Conservation (phyloP, 2,888 invertebrate genomes). For the Euspilapteryx auroguttella region DNA sequence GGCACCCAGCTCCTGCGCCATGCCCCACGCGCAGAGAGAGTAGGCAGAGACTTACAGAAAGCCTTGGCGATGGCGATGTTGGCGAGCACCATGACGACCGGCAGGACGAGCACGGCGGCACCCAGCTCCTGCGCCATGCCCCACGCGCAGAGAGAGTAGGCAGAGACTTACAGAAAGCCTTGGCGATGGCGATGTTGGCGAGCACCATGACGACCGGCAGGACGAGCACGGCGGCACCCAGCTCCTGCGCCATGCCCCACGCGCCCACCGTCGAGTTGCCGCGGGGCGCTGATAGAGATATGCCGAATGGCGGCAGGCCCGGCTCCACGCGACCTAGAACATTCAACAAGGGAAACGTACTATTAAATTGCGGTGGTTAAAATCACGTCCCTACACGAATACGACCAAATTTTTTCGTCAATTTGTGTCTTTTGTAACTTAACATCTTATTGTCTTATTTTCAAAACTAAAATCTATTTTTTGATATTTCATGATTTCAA, state of each 20-base stretch:
- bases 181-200: conserved; percentile 93
- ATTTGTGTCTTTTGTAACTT: no score
- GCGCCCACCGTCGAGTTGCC: not conserved
- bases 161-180: conserved; percentile 79
- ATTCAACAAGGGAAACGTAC: no score
- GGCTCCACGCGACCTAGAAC: conserved; percentile 61
- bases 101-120: conserved; percentile 76
- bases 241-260: conserved; percentile 65
- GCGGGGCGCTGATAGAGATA: conserved; percentile 41
- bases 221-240: conserved; percentile 78
- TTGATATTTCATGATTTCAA: no score
- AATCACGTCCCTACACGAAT: no score
- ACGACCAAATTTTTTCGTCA: no score
- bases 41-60: conserved; percentile 68
- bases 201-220: conserved; percentile 85
- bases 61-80: conserved; percentile 95
- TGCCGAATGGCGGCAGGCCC: conserved; percentile 68
- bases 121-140: conserved; percentile 75
- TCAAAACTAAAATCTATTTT: no score
- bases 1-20: no score
- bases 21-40: no score
- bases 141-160: not conserved
- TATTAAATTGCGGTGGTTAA: no score
- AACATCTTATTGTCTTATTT: no score
- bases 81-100: conserved; percentile 85